Evolutionary conservation across 2,888 invertebrate species (phyloP).

Genomic region (Platycheirus rosarum): DNA sequence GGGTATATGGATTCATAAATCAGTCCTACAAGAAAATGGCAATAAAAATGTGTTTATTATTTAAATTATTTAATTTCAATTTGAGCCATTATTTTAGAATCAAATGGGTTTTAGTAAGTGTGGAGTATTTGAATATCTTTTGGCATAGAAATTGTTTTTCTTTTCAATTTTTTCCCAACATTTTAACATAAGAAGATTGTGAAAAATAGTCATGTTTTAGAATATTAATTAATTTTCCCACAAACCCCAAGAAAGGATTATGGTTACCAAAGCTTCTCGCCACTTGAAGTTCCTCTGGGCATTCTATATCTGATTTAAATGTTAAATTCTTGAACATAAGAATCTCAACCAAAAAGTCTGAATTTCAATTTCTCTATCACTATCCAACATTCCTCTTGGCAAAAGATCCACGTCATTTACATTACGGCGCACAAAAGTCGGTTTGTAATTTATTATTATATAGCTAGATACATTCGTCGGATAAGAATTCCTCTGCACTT

Average conservation of each 20-base stretch:
- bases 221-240: no score
- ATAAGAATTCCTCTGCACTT: neutral
- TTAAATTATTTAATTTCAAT: neutral
- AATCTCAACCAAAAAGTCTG: neutral
- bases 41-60: neutral
- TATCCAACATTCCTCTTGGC: neutral
- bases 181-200: no score
- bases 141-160: no score
- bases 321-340: neutral
- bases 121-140: no score
- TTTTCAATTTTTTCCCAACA: no score
- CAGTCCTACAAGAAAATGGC: slow-evolving; percentile 77
- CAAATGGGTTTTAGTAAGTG: no score
- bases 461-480: neutral
- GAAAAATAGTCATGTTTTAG: no score
- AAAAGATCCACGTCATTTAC: neutral
- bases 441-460: neutral
- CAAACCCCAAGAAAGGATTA: no score
- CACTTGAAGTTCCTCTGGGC: neutral
- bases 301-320: no score
- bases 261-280: no score
- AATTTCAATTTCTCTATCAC: neutral
- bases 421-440: neutral
- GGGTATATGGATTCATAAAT: slow-evolving; percentile 78
- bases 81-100: no score